These are phyloP conservation scores for Acanthochromis polyacanthus DNA, from an alignment of 2,113 vertebrate genomes.

Conservation along the genomic window DNA sequence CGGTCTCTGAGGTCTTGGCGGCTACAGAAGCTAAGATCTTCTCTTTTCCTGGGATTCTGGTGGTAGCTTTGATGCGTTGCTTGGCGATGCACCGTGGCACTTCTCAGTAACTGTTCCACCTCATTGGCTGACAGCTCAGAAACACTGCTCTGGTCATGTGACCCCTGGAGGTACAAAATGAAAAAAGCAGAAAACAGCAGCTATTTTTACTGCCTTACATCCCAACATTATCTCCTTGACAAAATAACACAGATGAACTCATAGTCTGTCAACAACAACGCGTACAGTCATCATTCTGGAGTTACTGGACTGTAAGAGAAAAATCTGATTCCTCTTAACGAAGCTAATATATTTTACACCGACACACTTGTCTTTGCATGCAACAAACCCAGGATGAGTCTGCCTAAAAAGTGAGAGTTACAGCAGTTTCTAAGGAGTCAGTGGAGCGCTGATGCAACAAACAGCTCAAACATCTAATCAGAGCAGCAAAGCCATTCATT, in stretches of 20 bases:
- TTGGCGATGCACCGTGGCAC: conserved; percentile 81
- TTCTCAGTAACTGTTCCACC: conserved; percentile 88
- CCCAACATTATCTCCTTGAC: neutral
- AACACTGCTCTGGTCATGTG: conserved; percentile 68
- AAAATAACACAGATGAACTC: neutral
- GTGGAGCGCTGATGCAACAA: too few species aligned
- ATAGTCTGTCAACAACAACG: too few species aligned
- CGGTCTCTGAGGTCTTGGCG: neutral
- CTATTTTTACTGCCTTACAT: neutral
- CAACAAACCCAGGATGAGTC: neutral
- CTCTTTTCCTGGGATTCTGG: neutral
- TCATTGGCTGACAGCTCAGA: conserved; percentile 87
- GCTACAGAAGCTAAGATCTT: neutral
- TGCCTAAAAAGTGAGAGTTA: too few species aligned
- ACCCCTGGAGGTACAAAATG: conserved; percentile 21
- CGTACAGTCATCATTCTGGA: neutral
- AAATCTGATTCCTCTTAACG: neutral
- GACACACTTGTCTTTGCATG: neutral
- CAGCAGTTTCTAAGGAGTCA: too few species aligned
- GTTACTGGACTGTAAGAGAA: neutral
- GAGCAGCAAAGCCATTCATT: too few species aligned
- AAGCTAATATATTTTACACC: neutral
- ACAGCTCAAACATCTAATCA: too few species aligned
- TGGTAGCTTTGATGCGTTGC: conserved; percentile 3
- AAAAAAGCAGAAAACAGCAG: neutral